These are phyloP conservation scores for Diabrotica undecimpunctata DNA, from an alignment of 1,140 invertebrate species.

Conservation along the genomic window DNA sequence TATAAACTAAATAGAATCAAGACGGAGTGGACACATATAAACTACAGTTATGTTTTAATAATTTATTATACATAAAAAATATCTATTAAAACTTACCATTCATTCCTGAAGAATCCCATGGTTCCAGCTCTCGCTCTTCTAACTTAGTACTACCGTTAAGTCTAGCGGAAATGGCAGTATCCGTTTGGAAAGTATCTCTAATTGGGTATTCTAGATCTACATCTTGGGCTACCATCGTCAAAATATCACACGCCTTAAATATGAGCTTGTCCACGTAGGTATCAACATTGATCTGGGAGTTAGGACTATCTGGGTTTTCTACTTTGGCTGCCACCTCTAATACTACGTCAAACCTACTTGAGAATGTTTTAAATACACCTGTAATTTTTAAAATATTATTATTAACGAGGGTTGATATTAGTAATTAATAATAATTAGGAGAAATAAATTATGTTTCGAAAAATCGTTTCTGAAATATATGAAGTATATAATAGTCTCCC, in stretches of 20 bases:
- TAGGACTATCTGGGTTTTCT: slow-evolving; percentile 53
- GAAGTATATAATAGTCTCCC: too few relatives aligned
- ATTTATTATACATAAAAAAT: too few relatives aligned
- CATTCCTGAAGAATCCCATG: slow-evolving; percentile 71
- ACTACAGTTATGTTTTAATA: too few relatives aligned
- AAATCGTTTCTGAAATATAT: too few relatives aligned
- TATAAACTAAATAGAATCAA: too few relatives aligned
- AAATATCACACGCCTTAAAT: slow-evolving; percentile 78
- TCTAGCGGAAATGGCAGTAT: slow-evolving; percentile 62
- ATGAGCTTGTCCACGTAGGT: slow-evolving; percentile 78
- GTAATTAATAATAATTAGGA: background rate
- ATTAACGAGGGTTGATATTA: slow-evolving; percentile 31
- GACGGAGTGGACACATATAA: too few relatives aligned
- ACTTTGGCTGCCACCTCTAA: slow-evolving; percentile 80
- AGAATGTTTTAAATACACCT: slow-evolving; percentile 81
- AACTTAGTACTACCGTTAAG: slow-evolving; percentile 53
- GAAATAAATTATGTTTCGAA: background rate
- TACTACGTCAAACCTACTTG: slow-evolving; percentile 67
- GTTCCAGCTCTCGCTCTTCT: slow-evolving; percentile 80
- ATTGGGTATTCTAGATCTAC: slow-evolving; percentile 86
- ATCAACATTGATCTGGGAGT: slow-evolving; percentile 55
- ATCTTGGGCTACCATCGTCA: slow-evolving; percentile 73
- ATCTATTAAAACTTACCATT: slow-evolving; percentile 45
- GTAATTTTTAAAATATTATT: slow-evolving; percentile 44
- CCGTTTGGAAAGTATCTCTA: slow-evolving; percentile 80